A percentile compares a stretch with the other conserved stretches of the same genome.
Evolutionary conservation across 2,113 vertebrate species (phyloP).

Genomic region (Steatornis caripensis): DNA sequence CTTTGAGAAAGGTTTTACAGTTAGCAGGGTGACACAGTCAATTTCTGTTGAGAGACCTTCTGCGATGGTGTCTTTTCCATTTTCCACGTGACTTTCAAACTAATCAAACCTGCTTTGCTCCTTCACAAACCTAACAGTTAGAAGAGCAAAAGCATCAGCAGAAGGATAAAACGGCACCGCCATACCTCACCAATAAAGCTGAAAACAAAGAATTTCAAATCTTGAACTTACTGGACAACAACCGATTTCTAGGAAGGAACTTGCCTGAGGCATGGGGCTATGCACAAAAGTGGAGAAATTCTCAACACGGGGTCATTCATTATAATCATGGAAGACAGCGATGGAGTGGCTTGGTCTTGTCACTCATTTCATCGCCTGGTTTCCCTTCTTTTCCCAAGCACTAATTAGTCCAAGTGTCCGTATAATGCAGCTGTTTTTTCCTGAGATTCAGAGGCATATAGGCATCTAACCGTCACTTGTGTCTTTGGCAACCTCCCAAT

Average conservation of each 20-base stretch:
- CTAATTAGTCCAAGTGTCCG: neutral
- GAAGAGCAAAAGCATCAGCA: neutral
- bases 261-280: neutral
- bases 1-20: neutral
- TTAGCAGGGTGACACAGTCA: neutral
- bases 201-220: neutral
- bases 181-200: neutral
- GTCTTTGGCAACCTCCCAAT: neutral
- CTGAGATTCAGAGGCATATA: neutral
- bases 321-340: neutral
- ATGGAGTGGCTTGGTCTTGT: neutral
- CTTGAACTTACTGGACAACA: rapidly evolving
- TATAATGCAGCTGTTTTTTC: neutral
- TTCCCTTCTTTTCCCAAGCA: neutral
- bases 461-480: neutral
- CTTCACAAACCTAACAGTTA: neutral
- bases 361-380: rapidly evolving
- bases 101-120: neutral
- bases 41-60: neutral
- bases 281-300: neutral
- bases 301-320: neutral
- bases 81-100: neutral
- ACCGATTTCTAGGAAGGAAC: neutral
- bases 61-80: neutral
- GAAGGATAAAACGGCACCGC: neutral